Evolutionary conservation across 1,140 invertebrate genomes (phyloP).

Genomic region (Micrasema longulum): DNA sequence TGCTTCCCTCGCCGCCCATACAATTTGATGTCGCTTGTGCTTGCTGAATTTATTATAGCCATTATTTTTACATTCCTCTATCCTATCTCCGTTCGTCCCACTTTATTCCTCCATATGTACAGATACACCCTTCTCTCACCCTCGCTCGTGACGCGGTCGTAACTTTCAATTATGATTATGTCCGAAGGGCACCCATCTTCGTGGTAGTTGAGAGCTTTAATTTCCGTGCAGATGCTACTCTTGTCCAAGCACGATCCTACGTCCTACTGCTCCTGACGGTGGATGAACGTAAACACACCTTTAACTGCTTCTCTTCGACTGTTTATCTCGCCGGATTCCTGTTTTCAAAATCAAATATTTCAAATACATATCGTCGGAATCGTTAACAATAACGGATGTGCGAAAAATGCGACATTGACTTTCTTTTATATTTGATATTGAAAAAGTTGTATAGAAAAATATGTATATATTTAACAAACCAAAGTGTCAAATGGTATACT

Average conservation of each 20-base stretch:
- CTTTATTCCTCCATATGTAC: not conserved
- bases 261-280: conserved; percentile 1
- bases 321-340: too few relatives aligned
- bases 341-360: too few relatives aligned
- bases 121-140: too few relatives aligned
- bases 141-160: conserved; percentile 1
- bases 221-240: not conserved
- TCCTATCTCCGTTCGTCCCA: not conserved
- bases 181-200: conserved; percentile 1
- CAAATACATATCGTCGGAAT: too few relatives aligned
- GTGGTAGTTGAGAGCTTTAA: not conserved
- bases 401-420: too few relatives aligned
- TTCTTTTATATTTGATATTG: too few relatives aligned
- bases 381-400: too few relatives aligned
- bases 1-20: conserved; percentile 19
- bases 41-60: conserved; percentile 29
- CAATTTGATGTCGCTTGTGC: conserved; percentile 35
- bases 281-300: too few relatives aligned
- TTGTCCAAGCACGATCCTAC: conserved; percentile 14
- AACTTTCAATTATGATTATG: conserved; percentile 19
- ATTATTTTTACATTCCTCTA: conserved; percentile 5
- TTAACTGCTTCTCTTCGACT: too few relatives aligned
- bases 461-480: too few relatives aligned
- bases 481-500: too few relatives aligned
- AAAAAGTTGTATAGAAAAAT: too few relatives aligned